phyloP scores from a whole-genome alignment of 2,797 vertebrate species.

The Trachops cirrhosus region DNA sequence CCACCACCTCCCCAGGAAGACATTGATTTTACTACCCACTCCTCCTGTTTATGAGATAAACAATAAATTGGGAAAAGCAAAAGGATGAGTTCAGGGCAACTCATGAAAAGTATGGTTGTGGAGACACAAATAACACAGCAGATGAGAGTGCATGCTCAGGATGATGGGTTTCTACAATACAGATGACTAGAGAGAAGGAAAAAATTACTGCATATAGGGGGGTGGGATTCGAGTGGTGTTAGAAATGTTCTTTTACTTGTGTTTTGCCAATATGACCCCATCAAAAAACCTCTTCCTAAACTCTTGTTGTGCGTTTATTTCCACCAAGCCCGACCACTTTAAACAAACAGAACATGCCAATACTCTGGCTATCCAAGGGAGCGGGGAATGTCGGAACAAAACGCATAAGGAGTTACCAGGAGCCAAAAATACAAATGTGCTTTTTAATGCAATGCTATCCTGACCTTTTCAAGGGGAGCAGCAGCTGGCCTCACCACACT shows the following conservation, averaged over 20 bases:
- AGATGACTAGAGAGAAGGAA: not conserved
- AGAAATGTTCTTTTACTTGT: not conserved
- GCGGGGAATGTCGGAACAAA: slow-evolving; percentile 67
- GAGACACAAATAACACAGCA: slow-evolving; percentile 62
- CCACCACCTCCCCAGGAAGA: not conserved
- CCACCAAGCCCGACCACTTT: not conserved
- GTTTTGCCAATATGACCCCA: not conserved
- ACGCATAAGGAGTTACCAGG: slow-evolving; percentile 74
- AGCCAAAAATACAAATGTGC: slow-evolving; percentile 72
- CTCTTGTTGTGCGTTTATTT: not conserved
- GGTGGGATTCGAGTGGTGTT: rapidly evolving
- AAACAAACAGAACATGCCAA: slow-evolving; percentile 73
- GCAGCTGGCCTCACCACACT: slow-evolving; percentile 79
- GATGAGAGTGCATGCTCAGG: not conserved
- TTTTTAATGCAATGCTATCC: slow-evolving; percentile 74
- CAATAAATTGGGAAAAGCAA: slow-evolving; percentile 63
- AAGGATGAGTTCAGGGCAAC: not conserved
- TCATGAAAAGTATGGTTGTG: not conserved
- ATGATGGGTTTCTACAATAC: not conserved
- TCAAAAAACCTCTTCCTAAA: not conserved
- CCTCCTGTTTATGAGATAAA: slow-evolving; percentile 60
- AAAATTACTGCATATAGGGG: not conserved
- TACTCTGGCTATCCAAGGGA: slow-evolving; percentile 38
- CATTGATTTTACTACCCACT: slow-evolving; percentile 32
- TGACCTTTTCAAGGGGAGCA: slow-evolving; percentile 81